These are phyloP conservation scores for Alloplasta piceator DNA, from an alignment of 2,888 invertebrate species.

Conservation along the genomic window DNA sequence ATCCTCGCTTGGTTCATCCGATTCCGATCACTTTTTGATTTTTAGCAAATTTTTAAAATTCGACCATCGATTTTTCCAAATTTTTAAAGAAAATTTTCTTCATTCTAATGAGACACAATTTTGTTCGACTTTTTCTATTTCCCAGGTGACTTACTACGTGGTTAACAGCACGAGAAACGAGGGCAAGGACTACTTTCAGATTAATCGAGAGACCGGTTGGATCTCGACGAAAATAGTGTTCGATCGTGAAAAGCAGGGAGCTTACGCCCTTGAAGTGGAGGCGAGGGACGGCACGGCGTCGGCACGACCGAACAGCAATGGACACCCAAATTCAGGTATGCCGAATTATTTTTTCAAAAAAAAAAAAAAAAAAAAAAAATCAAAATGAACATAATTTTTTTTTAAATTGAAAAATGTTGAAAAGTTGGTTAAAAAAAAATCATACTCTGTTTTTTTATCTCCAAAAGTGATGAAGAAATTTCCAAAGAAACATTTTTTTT, in stretches of 20 bases:
- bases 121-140: neutral
- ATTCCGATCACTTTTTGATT: neutral
- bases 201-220: slow-evolving; percentile 97
- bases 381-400: neutral
- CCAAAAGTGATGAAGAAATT: too few relatives aligned
- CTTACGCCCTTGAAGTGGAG: slow-evolving; percentile 98
- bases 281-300: slow-evolving; percentile 98
- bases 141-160: slow-evolving; percentile 95
- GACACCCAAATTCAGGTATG: slow-evolving; percentile 97
- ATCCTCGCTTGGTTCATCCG: too few relatives aligned
- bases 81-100: neutral
- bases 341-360: neutral
- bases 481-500: too few relatives aligned
- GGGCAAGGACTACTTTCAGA: slow-evolving; percentile 97
- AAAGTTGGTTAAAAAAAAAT: neutral
- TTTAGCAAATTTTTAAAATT: neutral
- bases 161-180: slow-evolving; percentile 96
- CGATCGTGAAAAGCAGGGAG: slow-evolving; percentile 98
- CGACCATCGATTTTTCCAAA: neutral
- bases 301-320: slow-evolving; percentile 96
- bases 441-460: too few relatives aligned
- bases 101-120: slow-evolving; percentile 21
- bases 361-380: neutral
- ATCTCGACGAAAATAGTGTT: slow-evolving; percentile 98
- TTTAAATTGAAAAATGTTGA: neutral